phyloP scores from a whole-genome alignment of 1,140 invertebrate species.

The Platorchestia sp. region DNA sequence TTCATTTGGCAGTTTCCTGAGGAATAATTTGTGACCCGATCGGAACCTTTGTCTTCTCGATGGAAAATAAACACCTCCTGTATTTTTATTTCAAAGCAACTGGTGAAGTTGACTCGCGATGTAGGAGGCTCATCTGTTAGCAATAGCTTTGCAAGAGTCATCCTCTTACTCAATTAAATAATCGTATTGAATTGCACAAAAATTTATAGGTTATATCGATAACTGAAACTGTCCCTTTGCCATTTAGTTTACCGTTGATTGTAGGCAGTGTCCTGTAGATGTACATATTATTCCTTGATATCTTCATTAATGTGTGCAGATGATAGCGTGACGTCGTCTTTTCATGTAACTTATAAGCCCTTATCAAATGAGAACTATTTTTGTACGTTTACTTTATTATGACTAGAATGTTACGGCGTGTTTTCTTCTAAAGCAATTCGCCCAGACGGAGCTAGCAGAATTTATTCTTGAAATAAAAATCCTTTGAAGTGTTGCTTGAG shows the following conservation, averaged over 20 bases:
- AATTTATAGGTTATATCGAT: neutral
- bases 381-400: constrained; percentile 43
- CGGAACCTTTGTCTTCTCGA: neutral
- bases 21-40: neutral
- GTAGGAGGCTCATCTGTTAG: neutral
- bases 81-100: neutral
- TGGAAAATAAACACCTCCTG: no score
- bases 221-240: neutral
- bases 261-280: neutral
- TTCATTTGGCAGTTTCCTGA: neutral
- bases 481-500: neutral
- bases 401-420: neutral
- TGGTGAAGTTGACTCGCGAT: neutral
- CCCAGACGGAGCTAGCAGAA: neutral
- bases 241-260: neutral
- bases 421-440: neutral
- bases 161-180: neutral
- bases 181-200: neutral
- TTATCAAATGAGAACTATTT: constrained; percentile 27
- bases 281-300: neutral
- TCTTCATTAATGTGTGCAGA: constrained; percentile 23
- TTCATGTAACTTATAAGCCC: constrained; percentile 16
- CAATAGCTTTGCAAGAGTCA: neutral
- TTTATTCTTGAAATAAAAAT: neutral
- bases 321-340: constrained; percentile 7